Base-by-base conservation (phyloP, 2,113 vertebrate genomes). In the Todiramphus chloris region DNA sequence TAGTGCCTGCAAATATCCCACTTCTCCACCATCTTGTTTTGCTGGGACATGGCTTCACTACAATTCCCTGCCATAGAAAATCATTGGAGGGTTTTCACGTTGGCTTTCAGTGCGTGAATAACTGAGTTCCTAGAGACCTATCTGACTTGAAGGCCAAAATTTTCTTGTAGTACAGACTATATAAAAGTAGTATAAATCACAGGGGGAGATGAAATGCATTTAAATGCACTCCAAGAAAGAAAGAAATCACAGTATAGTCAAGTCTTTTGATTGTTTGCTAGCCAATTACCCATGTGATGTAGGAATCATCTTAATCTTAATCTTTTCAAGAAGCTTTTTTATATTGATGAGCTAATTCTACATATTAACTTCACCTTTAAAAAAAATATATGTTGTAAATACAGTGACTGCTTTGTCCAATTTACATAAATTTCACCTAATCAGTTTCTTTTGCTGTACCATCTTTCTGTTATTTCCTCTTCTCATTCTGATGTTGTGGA, bases 111-210 rank as follows among this genome's bases (percentile, higher is more conserved):
- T 75, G 87, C 50, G 48, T 80, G 55, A 79, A 82, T 91, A 83
- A 91, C 28, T 60, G 77, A 82, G 33, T 73, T 96, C 62, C 53
- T 66, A 77, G 63, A 91, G 50, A 87, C 37, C 27, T 89, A 41
- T 89, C 41, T 87, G 41, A 93, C 90, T 60, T 74, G 59, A 91
- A 79, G 93, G n/a, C 91, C 82, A 83, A 64, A 91, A 93, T 25
- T 83, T 87, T 79, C 77, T 89, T 94, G 75, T 85, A 87, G 60
- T 60, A 33, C 17, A 75, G 70, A 25, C 70, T 59, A 5, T 59
- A 73, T 83, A 90, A 90, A 91, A 83, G 84, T 79, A 50, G 70
- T 59, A 33, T 90, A 92, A 94, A 96, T 92, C 80, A 86, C 41
- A 83, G 90, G 39, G 67, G n/a, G 58, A 93, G 62, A 89, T 91